Evolutionary conservation across 1,140 invertebrate genomes (phyloP).

Genomic region (Neotoxoptera formosana): DNA sequence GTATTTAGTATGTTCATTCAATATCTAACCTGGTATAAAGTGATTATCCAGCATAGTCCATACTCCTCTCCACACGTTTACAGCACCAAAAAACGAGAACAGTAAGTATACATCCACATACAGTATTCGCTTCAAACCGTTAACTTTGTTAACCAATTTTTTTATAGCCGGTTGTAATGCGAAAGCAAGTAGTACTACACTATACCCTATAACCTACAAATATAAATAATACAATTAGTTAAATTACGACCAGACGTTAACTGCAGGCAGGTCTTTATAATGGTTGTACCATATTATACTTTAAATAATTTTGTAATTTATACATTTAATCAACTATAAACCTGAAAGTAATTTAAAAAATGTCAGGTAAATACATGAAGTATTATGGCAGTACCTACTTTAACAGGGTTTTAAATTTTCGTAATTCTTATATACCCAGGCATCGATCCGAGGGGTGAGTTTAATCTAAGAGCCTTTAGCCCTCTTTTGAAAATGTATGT

Average conservation of each 20-base stretch:
- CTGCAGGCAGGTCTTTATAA: too few species aligned
- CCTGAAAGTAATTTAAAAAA: background rate
- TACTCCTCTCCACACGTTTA: slow-evolving; percentile 86
- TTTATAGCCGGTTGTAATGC: slow-evolving; percentile 75
- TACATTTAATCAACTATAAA: background rate
- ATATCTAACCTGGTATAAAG: slow-evolving; percentile 72
- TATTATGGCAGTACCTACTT: background rate
- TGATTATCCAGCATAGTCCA: slow-evolving; percentile 84
- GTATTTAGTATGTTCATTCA: background rate
- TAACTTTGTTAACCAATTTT: slow-evolving; percentile 71
- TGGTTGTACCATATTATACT: background rate
- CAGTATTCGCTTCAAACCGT: slow-evolving; percentile 72
- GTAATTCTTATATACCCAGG: background rate
- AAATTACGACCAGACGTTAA: background rate
- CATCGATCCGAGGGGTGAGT: too few species aligned
- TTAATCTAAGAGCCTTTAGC: too few species aligned
- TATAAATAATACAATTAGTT: background rate
- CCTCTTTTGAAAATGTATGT: too few species aligned
- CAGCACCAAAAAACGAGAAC: slow-evolving; percentile 79
- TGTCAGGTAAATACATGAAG: background rate
- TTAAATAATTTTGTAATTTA: background rate
- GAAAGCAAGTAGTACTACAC: slow-evolving; percentile 75
- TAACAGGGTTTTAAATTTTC: background rate
- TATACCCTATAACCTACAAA: slow-evolving; percentile 77
- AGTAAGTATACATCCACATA: slow-evolving; percentile 79